These are phyloP conservation scores for Hypselothyrea guttata DNA, from an alignment of 2,888 invertebrate genomes.

Conservation along the genomic window DNA sequence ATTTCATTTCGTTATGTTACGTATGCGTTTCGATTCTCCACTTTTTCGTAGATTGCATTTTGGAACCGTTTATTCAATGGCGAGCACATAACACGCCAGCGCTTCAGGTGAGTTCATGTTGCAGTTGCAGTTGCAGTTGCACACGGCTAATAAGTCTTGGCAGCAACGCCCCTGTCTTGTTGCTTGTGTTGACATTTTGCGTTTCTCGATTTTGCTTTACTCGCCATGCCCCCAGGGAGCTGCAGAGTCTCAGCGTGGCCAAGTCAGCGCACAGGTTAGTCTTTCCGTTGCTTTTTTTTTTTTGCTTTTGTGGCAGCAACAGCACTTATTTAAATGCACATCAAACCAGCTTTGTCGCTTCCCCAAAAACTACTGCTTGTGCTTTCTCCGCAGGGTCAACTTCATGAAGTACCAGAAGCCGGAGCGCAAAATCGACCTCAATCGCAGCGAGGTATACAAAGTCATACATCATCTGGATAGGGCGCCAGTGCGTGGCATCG, in stretches of 20 bases:
- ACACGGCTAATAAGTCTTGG: slow-evolving; percentile 35
- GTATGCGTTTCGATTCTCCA: slow-evolving; percentile 29
- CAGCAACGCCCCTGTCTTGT: slow-evolving; percentile 67
- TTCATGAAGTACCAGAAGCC: slow-evolving; percentile 95
- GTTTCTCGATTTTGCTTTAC: neutral
- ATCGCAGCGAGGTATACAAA: slow-evolving; percentile 90
- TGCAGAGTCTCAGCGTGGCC: slow-evolving; percentile 63
- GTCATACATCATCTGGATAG: slow-evolving; percentile 90
- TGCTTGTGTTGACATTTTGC: slow-evolving; percentile 18
- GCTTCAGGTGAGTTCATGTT: slow-evolving; percentile 84
- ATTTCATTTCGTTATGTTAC: slow-evolving; percentile 19
- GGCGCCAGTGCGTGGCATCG: slow-evolving; percentile 86
- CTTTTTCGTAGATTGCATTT: slow-evolving; percentile 86
- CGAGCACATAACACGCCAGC: slow-evolving; percentile 82
- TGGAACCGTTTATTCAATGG: slow-evolving; percentile 84
- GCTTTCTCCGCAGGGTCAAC: slow-evolving; percentile 87
- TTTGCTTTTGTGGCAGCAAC: too few species aligned
- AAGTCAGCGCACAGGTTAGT: slow-evolving; percentile 58
- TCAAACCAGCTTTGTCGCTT: neutral
- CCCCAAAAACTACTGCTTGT: neutral
- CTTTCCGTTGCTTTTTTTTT: too few species aligned
- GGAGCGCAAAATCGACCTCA: slow-evolving; percentile 88
- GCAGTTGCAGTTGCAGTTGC: neutral
- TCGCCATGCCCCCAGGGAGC: slow-evolving; percentile 48
- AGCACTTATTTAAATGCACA: slow-evolving; percentile 43